phyloP scores from a whole-genome alignment of 2,797 vertebrate genomes.

The Semaprochilodus insignis region DNA sequence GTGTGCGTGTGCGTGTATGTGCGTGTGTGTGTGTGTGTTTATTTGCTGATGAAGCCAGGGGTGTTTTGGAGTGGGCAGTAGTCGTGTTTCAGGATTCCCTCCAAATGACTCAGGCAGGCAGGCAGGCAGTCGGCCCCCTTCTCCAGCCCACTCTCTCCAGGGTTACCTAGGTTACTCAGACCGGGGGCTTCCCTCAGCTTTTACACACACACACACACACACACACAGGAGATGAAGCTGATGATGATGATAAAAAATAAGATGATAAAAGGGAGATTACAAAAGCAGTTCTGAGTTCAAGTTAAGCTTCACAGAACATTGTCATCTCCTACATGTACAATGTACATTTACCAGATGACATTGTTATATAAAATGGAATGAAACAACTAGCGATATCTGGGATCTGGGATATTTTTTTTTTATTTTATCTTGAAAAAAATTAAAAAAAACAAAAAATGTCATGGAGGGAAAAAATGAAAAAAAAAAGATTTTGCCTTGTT shows the following conservation, averaged over 20 bases:
- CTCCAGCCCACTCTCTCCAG: conserved; percentile 75
- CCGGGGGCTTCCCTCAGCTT: conserved; percentile 80
- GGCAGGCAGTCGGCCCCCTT: conserved; percentile 65
- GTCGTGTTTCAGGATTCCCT: conserved; percentile 86
- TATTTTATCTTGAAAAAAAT: no score
- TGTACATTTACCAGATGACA: no score
- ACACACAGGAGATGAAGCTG: neutral
- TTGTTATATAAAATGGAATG: no score
- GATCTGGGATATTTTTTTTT: no score
- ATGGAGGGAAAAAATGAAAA: no score
- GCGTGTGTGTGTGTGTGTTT: conserved; percentile 76
- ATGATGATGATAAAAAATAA: conserved; percentile 22
- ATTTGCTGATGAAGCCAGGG: conserved; percentile 81
- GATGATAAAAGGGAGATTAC: neutral
- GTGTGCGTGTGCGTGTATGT: conserved; percentile 16
- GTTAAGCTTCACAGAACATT: no score
- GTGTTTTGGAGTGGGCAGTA: conserved; percentile 83
- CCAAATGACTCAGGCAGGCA: conserved; percentile 82
- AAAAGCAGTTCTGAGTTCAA: neutral
- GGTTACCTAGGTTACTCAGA: conserved; percentile 87
- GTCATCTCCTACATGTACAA: no score
- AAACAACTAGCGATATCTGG: no score
- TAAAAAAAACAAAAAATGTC: no score
- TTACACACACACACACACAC: conserved; percentile 36
- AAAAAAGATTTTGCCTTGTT: no score